Evolutionary conservation across 2,113 vertebrate genomes (phyloP).

Genomic region (Thalassarche chlororhynchos): DNA sequence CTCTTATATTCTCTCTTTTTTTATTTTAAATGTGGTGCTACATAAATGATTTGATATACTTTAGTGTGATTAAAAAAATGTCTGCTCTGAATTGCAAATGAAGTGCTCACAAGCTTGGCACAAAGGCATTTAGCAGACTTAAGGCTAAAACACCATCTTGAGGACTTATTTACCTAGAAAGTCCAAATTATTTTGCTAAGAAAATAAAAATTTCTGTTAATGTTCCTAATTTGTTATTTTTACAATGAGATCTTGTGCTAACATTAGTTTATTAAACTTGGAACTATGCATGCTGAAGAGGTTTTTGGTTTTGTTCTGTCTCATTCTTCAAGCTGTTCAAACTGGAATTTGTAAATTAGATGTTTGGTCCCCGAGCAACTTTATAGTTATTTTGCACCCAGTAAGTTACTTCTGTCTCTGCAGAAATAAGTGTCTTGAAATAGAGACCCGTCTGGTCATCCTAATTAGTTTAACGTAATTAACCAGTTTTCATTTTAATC

Average conservation of each 20-base stretch:
- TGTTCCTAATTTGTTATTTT: background rate
- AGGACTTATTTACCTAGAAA: background rate
- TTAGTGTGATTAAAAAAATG: background rate
- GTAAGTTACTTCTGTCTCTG: background rate
- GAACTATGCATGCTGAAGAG: background rate
- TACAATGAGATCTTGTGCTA: background rate
- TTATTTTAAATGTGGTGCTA: background rate
- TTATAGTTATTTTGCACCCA: background rate
- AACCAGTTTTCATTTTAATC: background rate
- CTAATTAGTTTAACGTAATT: background rate
- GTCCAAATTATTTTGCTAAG: background rate
- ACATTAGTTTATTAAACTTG: background rate
- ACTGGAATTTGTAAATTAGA: background rate
- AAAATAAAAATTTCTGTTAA: background rate
- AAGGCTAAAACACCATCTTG: background rate
- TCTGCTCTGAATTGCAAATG: background rate
- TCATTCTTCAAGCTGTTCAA: background rate
- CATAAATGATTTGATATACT: background rate
- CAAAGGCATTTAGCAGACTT: slow-evolving; percentile 17
- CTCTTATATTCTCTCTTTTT: background rate
- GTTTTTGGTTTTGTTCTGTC: background rate
- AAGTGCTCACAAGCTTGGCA: background rate
- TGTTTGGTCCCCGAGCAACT: background rate
- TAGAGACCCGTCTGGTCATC: background rate
- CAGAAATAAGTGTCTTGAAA: background rate